Base-by-base conservation (phyloP, 2,888 invertebrate species). In the Macrophya annulata region DNA sequence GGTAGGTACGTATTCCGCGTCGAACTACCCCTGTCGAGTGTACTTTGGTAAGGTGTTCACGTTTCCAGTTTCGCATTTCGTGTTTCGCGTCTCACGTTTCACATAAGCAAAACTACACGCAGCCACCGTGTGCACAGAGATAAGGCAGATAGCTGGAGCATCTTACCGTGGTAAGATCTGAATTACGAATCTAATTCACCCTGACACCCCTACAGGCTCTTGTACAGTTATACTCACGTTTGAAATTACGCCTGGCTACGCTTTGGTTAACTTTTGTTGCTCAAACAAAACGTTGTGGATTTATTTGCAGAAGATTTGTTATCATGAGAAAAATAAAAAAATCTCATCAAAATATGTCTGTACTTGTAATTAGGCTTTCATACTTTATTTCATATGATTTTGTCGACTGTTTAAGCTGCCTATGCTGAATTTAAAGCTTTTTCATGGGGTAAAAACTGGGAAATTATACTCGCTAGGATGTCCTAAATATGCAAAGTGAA, bases 41-140 rank as follows among this genome's bases (percentile, higher is more conserved):
- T 83, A 51, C 68, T 93, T 92, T 90, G 90, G 92, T 92, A 93
- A 93, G 91, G 91, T 90, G 92, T 93, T 93, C 93, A 93, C 93
- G 93, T 93, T 93, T 92, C 93, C 90, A 92, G 92, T 93, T 37
- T 31, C 83, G 83, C 65, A 17, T 55, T 77, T 77, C 55, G 55
- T 51, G 81, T 81, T 81, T 62, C 81, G 59, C 83, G 83, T 68
- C 71, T 71, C 83, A 71, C 65, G 83, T 83, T 51, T 83, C 83
- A 71, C 83, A 48, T 83, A 83, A 83, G 71, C 83, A 71, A 83
- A 71, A 40, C 83, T 83, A 83, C 83, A 71, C 83, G 83, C 83
- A 83, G 83, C 83, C 91, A 91, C 91, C 91, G 92, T 92, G 92
- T 92, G 92, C 93, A 91, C 92, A 90, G 89, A 93, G 93, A 93